Evolutionary conservation across 2,113 vertebrate genomes (phyloP).

Genomic region (Gallinago paraguaiae): DNA sequence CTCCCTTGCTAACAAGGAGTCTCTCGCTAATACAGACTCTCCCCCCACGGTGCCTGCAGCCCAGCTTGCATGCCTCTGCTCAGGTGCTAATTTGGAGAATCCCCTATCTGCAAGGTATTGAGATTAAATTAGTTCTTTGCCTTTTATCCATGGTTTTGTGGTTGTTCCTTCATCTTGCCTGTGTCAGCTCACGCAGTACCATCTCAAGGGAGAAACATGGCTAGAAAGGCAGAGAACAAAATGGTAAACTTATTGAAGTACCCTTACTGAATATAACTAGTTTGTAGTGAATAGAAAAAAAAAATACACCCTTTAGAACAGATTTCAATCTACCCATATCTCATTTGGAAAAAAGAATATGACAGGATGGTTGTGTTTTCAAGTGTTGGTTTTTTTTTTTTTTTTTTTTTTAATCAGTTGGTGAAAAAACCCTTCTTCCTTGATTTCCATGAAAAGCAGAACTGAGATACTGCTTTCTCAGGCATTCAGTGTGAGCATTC

Average conservation of each 20-base stretch:
- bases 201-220: neutral
- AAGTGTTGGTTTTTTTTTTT: neutral
- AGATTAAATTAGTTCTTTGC: neutral
- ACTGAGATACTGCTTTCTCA: neutral
- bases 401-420: accelerated
- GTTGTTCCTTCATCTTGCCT: neutral
- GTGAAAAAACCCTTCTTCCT: accelerated
- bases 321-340: accelerated
- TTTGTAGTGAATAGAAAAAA: neutral
- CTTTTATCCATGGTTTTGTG: neutral
- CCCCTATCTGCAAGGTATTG: neutral
- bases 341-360: neutral
- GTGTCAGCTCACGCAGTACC: neutral
- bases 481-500: neutral
- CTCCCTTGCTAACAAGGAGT: neutral
- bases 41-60: neutral
- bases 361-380: neutral
- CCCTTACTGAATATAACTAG: neutral
- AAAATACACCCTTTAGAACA: neutral
- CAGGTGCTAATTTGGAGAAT: neutral
- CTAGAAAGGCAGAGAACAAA: neutral
- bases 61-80: neutral
- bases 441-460: neutral
- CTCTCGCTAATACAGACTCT: neutral
- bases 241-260: neutral